phyloP scores from a whole-genome alignment of 2,888 invertebrate species.

The Scaptomyza tumidula region DNA sequence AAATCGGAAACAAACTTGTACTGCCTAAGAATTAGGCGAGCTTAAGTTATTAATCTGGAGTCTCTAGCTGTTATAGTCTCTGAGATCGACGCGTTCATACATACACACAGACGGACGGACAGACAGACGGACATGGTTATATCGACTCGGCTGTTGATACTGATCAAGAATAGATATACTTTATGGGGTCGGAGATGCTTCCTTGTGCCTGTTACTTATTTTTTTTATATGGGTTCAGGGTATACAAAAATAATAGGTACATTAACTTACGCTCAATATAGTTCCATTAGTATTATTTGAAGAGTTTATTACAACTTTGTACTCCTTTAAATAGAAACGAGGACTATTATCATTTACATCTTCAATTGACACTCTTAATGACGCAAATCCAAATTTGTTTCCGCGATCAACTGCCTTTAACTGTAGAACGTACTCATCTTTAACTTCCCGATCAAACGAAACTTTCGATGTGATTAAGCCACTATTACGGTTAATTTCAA shows the following conservation, averaged over 20 bases:
- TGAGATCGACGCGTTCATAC: too few relatives aligned
- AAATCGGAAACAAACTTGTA: too few relatives aligned
- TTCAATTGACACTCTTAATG: conserved; percentile 91
- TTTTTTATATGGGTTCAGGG: too few relatives aligned
- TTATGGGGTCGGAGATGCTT: too few relatives aligned
- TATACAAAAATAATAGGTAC: background rate
- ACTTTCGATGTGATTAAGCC: conserved; percentile 90
- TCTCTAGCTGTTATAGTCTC: too few relatives aligned
- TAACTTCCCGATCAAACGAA: conserved; percentile 90
- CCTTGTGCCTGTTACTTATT: too few relatives aligned
- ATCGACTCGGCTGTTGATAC: too few relatives aligned
- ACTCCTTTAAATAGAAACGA: conserved; percentile 90
- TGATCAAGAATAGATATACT: too few relatives aligned
- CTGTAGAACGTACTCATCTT: conserved; percentile 89
- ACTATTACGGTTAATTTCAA: conserved; percentile 89
- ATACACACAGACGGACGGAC: too few relatives aligned
- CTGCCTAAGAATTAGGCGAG: too few relatives aligned
- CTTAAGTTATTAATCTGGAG: too few relatives aligned
- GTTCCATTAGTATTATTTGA: conserved; percentile 86
- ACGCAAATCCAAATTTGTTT: conserved; percentile 90
- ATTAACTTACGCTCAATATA: conserved; percentile 86
- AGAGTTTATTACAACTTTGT: conserved; percentile 89
- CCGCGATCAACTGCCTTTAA: conserved; percentile 93
- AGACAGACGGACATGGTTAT: too few relatives aligned
- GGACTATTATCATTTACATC: conserved; percentile 95